Evolutionary conservation across 2,888 invertebrate genomes (phyloP), one percentile per base, ranked within the genome.

Genomic region (Dermolepida albohirtum): DNA sequence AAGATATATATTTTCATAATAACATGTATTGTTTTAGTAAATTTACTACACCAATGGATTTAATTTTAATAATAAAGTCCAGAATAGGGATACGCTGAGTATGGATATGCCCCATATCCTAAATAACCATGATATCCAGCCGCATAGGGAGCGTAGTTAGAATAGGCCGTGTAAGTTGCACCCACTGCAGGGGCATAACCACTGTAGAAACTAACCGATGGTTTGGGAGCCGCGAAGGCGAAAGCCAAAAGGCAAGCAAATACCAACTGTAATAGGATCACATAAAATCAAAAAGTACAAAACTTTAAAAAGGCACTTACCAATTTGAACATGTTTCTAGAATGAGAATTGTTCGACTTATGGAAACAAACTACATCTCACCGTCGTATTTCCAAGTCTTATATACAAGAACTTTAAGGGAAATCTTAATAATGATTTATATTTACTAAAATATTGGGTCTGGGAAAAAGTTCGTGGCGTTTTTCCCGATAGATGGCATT

Each of bases 191-290:
- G 34, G 17, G n/a, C 14, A 11, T 62, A 67, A 29, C 47, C 47
- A 39, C 17, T 14, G 34, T 62, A 62, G 57, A 7, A 43, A n/a
- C 22, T 49, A 43, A 59, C 63, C 16, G 50, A 64, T 4, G 72
- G 68, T 43, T 64, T 64, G 4, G 66, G 68, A 1, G 51, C 66
- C 70, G 87, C 85, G 77, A 85, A 74, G 68, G 85, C 81, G 74
- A 87, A 12, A 64, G 86, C 84, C 77, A 86, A 64, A 40, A 86
- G 74, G 66, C 84, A 83, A 71, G 86, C 81, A 55, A 86, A 74
- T 67, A 85, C 77, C 51, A 86, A 73, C 86, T 86, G 79, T 1
- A 82, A 83, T 6, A 6, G 6, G 1, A 6, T 34, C 34, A 34
- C 34, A 34, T 34, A 34, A 69, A 65, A 63, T 22, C 16, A 16